phyloP scores from a whole-genome alignment of 2,113 vertebrate species.

The Maccullochella peelii region DNA sequence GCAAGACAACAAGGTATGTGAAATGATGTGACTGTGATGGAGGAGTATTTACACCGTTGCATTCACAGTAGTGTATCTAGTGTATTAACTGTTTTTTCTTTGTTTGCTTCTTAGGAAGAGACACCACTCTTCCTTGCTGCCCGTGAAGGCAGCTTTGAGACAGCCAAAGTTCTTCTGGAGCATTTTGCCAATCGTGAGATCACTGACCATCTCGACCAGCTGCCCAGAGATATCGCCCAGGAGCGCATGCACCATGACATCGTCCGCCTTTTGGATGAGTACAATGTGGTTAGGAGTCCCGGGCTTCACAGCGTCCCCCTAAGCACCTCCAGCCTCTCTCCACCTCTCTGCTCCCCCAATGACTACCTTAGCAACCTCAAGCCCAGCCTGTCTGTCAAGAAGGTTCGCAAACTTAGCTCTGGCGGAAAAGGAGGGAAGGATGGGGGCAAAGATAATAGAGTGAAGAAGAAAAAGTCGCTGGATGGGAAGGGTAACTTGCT shows the following conservation, averaged over 20 bases:
- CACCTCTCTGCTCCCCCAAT: conserved; percentile 93
- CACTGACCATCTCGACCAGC: conserved; percentile 97
- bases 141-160: conserved; percentile 96
- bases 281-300: conserved; percentile 94
- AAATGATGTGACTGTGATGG: background rate
- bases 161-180: conserved; percentile 94
- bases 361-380: conserved; percentile 93
- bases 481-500: conserved; percentile 91
- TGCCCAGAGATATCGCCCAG: conserved; percentile 95
- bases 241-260: conserved; percentile 99
- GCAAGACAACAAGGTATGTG: conserved; percentile 96
- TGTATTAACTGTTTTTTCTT: conserved; percentile 4
- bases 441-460: conserved; percentile 88
- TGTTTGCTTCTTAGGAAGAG: conserved; percentile 88
- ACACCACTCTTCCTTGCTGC: conserved; percentile 95
- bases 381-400: conserved; percentile 85
- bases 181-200: conserved; percentile 98
- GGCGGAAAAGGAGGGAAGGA: conserved; percentile 90
- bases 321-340: conserved; percentile 88
- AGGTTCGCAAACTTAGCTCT: conserved; percentile 90
- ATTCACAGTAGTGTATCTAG: background rate
- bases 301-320: conserved; percentile 86
- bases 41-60: background rate
- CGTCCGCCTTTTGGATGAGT: conserved; percentile 93
- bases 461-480: conserved; percentile 91